phyloP scores from a whole-genome alignment of 2,888 invertebrate species.

The Oxyteleia sp. region DNA sequence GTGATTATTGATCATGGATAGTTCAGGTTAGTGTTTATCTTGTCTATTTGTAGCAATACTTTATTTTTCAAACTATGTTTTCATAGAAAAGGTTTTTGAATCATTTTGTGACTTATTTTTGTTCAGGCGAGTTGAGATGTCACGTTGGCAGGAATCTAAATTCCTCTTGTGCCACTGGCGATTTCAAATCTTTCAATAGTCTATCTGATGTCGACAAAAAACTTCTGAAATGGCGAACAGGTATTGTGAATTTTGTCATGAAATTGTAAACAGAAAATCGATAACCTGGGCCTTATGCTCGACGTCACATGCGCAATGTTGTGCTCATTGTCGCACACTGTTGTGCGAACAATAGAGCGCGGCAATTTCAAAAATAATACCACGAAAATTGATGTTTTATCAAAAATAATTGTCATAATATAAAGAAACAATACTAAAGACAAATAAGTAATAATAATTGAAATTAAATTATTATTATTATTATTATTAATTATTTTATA shows the following conservation, averaged over 20 bases:
- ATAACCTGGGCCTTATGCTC: constrained; percentile 27
- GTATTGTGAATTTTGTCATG: constrained; percentile 29
- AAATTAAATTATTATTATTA: constrained; percentile 27
- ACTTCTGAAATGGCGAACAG: constrained; percentile 31
- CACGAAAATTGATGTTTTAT: constrained; percentile 26
- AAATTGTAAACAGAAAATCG: constrained; percentile 27
- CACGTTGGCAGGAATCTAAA: constrained; percentile 25
- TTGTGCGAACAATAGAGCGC: constrained; percentile 27
- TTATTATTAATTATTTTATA: constrained; percentile 27
- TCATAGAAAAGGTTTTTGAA: constrained; percentile 27
- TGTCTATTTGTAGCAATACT: constrained; percentile 27
- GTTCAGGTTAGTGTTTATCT: constrained; percentile 27
- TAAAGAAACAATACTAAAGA: constrained; percentile 27
- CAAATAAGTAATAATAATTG: constrained; percentile 27
- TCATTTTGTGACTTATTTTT: constrained; percentile 27
- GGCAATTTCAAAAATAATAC: constrained; percentile 25
- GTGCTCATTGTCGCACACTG: constrained; percentile 27
- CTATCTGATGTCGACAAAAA: constrained; percentile 25
- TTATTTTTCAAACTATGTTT: constrained; percentile 27
- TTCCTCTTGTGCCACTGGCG: constrained; percentile 15
- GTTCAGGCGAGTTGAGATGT: constrained; percentile 27
- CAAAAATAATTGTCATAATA: constrained; percentile 27
- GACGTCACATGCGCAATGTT: constrained; percentile 27
- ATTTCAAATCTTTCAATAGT: constrained; percentile 19
- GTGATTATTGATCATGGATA: constrained; percentile 27